Base-by-base conservation (phyloP, 2,797 vertebrate species). In the Erethizon dorsatum region DNA sequence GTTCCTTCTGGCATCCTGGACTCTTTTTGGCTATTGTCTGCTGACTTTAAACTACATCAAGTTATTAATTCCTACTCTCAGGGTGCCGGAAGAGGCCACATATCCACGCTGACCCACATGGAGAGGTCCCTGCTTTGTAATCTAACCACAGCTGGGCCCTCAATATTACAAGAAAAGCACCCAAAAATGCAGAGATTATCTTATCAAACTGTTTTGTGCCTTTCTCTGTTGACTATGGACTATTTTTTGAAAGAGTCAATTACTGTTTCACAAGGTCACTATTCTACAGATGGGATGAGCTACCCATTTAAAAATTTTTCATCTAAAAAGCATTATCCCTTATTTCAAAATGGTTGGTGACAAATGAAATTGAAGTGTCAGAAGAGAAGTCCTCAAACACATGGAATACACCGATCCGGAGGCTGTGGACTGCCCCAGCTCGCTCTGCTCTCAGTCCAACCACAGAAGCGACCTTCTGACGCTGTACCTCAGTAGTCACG, bases 341-440 rank as follows among this genome's bases (percentile, higher is more conserved):
- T 71, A 89, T 71, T 95, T 97, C 33, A 26, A n/a, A 83, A 50
- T 59, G 75, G 63, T 96, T 82, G 22, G 78, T 89, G n/a, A 28
- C 28, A 57, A 41, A 89, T 47, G 67, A 94, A 91, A 82, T 63
- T 80, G 41, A 97, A 91, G n/a, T 86, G 17, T 73, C 50, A 86
- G 41, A 75, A 90, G 83, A 83, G 57, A 89, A 26, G 47, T 57
- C 52, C 14, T 26, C 18, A 84, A 93, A 75, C 73, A 91, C 20
- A 73, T 28, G 50, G 86, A 85, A 65, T 47, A 83, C 75, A 56
- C 17, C 1, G 9, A 83, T 52, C 28, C 47, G 14, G 50, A 92
- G 45, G 26, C 18, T n/a, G 15, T 7, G 50, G 14, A n/a, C 52
- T 78, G 56, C 33, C 59, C 59, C 14, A 59, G 47, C 33, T 52